Evolutionary conservation across 1,140 invertebrate species (phyloP).

Genomic region (Chelonus insularis): DNA sequence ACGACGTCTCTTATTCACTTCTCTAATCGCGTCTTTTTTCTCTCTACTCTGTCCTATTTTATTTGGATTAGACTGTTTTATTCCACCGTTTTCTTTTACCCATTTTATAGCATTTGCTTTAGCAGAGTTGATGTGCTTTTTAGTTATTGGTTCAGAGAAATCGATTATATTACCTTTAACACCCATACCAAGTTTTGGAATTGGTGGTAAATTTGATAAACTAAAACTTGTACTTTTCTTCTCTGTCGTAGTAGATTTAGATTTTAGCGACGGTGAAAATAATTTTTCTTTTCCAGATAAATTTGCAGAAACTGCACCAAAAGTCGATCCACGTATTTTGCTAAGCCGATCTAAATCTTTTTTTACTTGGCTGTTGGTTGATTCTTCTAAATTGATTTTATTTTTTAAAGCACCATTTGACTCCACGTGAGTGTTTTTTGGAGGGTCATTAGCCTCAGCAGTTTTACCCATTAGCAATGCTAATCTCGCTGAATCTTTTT

Average conservation of each 20-base stretch:
- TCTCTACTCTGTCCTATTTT: slow-evolving; percentile 61
- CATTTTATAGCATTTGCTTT: slow-evolving; percentile 72
- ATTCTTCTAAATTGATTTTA: slow-evolving; percentile 3
- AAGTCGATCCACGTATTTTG: slow-evolving; percentile 56
- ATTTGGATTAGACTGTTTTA: slow-evolving; percentile 71
- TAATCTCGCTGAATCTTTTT: slow-evolving; percentile 64
- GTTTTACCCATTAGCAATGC: slow-evolving; percentile 38
- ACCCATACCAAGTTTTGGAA: slow-evolving; percentile 53
- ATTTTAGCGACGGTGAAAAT: not conserved
- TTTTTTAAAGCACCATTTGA: not conserved
- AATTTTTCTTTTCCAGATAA: slow-evolving; percentile 3
- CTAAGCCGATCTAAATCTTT: slow-evolving; percentile 67
- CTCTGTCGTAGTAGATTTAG: not conserved
- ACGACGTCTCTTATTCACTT: slow-evolving; percentile 52
- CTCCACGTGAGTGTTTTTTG: not conserved
- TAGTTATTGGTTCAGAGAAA: slow-evolving; percentile 64
- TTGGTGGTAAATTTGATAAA: not conserved
- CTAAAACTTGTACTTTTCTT: not conserved
- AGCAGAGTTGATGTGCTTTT: slow-evolving; percentile 62
- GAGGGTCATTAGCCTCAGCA: not conserved
- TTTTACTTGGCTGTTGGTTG: slow-evolving; percentile 55
- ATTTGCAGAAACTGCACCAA: too few relatives aligned
- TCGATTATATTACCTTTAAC: slow-evolving; percentile 63
- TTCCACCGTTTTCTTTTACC: slow-evolving; percentile 67
- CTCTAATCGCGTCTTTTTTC: slow-evolving; percentile 60